A percentile compares a stretch with the other conserved stretches of the same genome.
Conservation (phyloP, 2,113 vertebrate species). For the Sebastes schlegelii region DNA sequence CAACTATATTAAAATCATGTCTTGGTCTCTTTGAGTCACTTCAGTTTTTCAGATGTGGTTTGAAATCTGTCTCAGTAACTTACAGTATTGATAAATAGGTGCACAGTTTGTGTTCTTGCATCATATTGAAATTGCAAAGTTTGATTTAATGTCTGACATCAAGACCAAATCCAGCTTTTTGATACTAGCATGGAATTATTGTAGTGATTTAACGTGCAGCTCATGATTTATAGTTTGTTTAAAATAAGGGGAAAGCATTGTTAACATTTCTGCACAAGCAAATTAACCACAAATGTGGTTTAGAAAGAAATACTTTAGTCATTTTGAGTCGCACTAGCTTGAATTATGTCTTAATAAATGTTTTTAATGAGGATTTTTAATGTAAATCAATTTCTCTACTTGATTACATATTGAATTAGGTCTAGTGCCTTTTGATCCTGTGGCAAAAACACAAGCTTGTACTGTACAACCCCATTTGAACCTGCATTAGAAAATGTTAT, state of each 20-base stretch:
- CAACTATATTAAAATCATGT: slow-evolving; percentile 37
- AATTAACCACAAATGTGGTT: background rate
- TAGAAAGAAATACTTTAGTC: background rate
- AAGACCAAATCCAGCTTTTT: slow-evolving; percentile 15
- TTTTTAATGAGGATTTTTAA: background rate
- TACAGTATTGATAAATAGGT: background rate
- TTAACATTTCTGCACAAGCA: background rate
- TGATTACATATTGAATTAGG: slow-evolving; percentile 26
- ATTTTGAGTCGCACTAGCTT: background rate
- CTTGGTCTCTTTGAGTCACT: slow-evolving; percentile 44
- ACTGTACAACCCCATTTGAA: background rate
- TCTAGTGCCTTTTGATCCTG: slow-evolving; percentile 29
- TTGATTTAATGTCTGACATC: slow-evolving; percentile 2
- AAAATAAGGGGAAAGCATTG: background rate
- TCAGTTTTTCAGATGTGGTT: slow-evolving; percentile 29
- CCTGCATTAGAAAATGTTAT: slow-evolving; percentile 4
- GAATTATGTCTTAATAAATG: background rate
- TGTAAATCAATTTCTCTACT: slow-evolving; percentile 11
- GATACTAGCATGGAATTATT: background rate
- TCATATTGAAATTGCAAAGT: slow-evolving; percentile 3
- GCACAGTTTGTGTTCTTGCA: slow-evolving; percentile 3
- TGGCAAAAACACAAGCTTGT: background rate
- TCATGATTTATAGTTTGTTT: background rate
- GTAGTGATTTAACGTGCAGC: slow-evolving; percentile 5
- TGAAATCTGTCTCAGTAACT: slow-evolving; percentile 1